These are phyloP conservation scores for Sebastes minor DNA, from an alignment of 2,797 vertebrate genomes.

Conservation along the genomic window DNA sequence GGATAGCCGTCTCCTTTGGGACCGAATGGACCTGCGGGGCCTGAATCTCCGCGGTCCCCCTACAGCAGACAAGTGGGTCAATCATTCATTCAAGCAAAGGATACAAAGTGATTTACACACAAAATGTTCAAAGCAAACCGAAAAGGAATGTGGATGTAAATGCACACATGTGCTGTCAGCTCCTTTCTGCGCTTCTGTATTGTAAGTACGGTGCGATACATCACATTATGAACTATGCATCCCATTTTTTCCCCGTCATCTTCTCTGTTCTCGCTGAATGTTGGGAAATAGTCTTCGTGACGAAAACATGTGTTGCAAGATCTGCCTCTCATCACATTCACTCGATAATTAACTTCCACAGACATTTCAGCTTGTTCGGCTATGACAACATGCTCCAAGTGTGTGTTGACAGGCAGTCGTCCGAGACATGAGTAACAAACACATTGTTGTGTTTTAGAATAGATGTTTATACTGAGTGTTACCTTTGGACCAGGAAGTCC, in stretches of 20 bases:
- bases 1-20: conserved; percentile 91
- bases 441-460: not conserved
- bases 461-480: not conserved
- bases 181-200: not conserved
- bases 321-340: not conserved
- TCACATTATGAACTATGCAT: not conserved
- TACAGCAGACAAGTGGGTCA: conserved; percentile 38
- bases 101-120: conserved; percentile 21
- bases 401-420: not conserved
- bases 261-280: not conserved
- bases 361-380: not conserved
- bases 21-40: conserved; percentile 85
- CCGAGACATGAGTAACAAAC: not conserved
- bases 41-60: conserved; percentile 87
- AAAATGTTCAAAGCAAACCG: not conserved
- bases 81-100: conserved; percentile 8
- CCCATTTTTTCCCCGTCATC: not conserved
- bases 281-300: not conserved
- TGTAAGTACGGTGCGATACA: not conserved
- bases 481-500: conserved; percentile 93
- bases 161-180: conserved; percentile 16
- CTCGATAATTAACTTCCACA: conserved; percentile 9
- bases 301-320: not conserved
- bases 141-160: conserved; percentile 24
- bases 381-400: not conserved